phyloP scores from a whole-genome alignment of 1,140 invertebrate species.

The Pseudomyrmex gracilis region DNA sequence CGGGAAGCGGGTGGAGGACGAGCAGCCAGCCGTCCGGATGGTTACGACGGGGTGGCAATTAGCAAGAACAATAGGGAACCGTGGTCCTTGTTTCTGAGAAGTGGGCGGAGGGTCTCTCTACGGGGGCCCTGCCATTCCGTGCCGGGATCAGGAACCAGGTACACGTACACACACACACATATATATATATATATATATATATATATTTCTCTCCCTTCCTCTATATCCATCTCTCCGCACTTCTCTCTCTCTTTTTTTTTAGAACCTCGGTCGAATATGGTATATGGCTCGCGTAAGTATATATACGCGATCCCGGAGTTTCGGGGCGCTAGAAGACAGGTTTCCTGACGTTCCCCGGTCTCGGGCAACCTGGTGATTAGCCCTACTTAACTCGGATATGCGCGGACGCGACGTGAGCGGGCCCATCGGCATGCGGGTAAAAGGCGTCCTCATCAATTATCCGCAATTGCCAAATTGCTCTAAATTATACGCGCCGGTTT shows the following conservation, averaged over 20 bases:
- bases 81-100: slow-evolving; percentile 78
- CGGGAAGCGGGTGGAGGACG: slow-evolving; percentile 31
- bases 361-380: slow-evolving; percentile 81
- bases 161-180: slow-evolving; percentile 54
- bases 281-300: slow-evolving; percentile 39
- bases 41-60: slow-evolving; percentile 78
- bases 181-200: too few relatives aligned
- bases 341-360: slow-evolving; percentile 73
- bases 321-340: slow-evolving; percentile 75
- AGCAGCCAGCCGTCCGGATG: slow-evolving; percentile 39
- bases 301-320: slow-evolving; percentile 64
- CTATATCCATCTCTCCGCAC: too few relatives aligned
- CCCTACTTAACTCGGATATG: slow-evolving; percentile 80
- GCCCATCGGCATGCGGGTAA: slow-evolving; percentile 78
- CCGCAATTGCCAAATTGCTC: slow-evolving; percentile 85
- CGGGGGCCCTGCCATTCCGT: slow-evolving; percentile 59
- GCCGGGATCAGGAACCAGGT: slow-evolving; percentile 56
- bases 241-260: slow-evolving; percentile 9
- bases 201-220: too few relatives aligned
- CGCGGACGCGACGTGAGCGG: slow-evolving; percentile 71
- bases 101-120: slow-evolving; percentile 71
- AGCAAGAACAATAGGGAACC: slow-evolving; percentile 81
- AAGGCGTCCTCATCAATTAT: slow-evolving; percentile 83
- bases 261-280: slow-evolving; percentile 32
- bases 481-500: slow-evolving; percentile 79